Base-by-base conservation (phyloP, 2,888 invertebrate genomes). In the Choristoneura rosaceana region DNA sequence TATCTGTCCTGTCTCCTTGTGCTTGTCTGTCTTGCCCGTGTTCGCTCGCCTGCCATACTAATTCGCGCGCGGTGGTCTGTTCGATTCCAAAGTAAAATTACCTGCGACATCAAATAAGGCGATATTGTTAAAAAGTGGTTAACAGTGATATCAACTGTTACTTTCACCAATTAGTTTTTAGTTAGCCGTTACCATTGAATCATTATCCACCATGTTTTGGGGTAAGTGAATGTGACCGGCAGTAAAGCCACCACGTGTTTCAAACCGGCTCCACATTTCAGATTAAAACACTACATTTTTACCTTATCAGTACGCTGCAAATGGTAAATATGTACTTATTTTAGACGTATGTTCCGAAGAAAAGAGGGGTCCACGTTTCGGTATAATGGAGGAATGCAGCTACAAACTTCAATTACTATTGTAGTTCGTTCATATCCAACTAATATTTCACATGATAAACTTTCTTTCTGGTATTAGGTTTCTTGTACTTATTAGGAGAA, bases 171-270 rank as follows among this genome's bases (percentile, higher is more conserved):
- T 15, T n/a, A 52, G 17, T 61, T 59, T 59, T 33, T 58, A 47
- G 9, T 41, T 38, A 62, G 17, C 47, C 65, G 55, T 62, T 41
- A 74, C 63, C 50, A 73, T 73, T 73, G 63, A 69, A 52, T 50
- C 63, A 34, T 69, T 73, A 74, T 74, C 64, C 76, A 78, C 74
- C 73, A 93, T 93, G 93, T 93, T 93, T 91, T 93, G 93, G 93
- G 93, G 93, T 93, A 87, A 93, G 93, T 89, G 71, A 61, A 67
- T 64, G 52, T 78, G 78, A 78, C 82, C 84, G 84, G 84, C 82
- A 75, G 67, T 60, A 78, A 73, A 78, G 74, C 73, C 80, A 93
- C 93, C 93, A 93, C 93, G 93, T 93, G 93, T 88, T 89, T 76
- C 74, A 69, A 75, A 17, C 70, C 65, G 58, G 61, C 38, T 65